Conservation (phyloP, 2,113 vertebrate species). For the Corydoras sp. region DNA sequence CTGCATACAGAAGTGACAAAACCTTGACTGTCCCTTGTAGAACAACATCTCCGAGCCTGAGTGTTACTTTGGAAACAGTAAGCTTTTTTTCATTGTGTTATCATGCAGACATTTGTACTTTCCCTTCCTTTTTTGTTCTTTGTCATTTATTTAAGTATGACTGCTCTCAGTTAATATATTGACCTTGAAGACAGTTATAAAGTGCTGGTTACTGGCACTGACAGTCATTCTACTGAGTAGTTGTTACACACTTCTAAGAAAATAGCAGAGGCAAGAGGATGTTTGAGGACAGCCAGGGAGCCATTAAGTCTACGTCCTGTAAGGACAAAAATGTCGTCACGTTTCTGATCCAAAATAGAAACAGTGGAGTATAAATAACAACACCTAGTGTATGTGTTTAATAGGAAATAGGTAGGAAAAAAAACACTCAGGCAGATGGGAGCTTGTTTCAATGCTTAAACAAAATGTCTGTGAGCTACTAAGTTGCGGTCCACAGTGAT, state of each 20-base stretch:
- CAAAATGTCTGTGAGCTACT: constrained; percentile 10
- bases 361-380: constrained; percentile 50
- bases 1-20: constrained; percentile 41
- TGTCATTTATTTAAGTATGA: constrained; percentile 11
- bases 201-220: not conserved
- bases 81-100: constrained; percentile 40
- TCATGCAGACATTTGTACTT: not conserved
- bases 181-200: constrained; percentile 2
- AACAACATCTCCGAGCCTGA: constrained; percentile 69
- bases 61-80: constrained; percentile 67
- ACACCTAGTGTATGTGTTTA: constrained; percentile 41
- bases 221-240: not conserved
- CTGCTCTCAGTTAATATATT: constrained; percentile 1
- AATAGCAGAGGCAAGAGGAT: constrained; percentile 46
- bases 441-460: not conserved
- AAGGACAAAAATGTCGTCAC: constrained; percentile 65
- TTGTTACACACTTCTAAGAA: constrained; percentile 54
- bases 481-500: constrained; percentile 22
- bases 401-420: constrained; percentile 47
- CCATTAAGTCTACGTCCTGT: constrained; percentile 72
- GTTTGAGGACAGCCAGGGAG: constrained; percentile 56
- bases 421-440: constrained; percentile 18
- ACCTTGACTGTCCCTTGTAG: constrained; percentile 72
- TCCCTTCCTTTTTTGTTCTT: not conserved
- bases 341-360: constrained; percentile 57